A percentile compares a stretch with the other conserved stretches of the same genome.
These are phyloP conservation scores for Bubalus kerabau DNA, from an alignment of 2,113 vertebrate species.

Conservation along the genomic window DNA sequence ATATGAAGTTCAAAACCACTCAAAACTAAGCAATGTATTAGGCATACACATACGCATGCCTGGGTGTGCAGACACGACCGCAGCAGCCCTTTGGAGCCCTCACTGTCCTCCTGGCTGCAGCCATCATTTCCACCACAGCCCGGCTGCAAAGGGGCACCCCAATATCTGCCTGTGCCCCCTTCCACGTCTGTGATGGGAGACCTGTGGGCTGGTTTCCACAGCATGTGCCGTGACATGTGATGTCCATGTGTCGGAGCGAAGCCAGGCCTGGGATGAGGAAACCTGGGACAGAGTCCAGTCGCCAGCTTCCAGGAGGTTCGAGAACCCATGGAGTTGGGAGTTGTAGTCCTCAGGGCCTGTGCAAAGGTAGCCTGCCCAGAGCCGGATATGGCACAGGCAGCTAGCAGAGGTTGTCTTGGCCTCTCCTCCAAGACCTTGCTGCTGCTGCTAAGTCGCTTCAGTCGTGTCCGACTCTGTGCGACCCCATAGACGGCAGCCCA, in stretches of 20 bases:
- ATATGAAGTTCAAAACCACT: not conserved
- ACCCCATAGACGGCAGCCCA: no score
- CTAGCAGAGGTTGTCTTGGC: not conserved
- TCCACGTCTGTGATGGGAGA: no score
- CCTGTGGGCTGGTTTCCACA: fast-evolving
- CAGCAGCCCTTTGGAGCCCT: not conserved
- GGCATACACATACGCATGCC: not conserved
- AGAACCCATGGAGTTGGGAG: fast-evolving
- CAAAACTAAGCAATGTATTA: not conserved
- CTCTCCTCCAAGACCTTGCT: not conserved
- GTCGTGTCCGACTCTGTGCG: no score
- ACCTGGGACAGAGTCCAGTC: fast-evolving
- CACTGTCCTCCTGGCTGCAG: not conserved
- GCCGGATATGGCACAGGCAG: fast-evolving
- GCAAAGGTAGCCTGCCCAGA: no score
- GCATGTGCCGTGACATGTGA: fast-evolving
- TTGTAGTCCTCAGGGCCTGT: not conserved
- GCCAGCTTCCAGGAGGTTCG: fast-evolving
- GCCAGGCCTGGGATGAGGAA: not conserved
- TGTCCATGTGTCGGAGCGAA: fast-evolving
- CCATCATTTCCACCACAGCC: fast-evolving
- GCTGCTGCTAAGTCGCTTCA: no score
- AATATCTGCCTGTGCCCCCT: fast-evolving
- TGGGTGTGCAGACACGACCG: not conserved
- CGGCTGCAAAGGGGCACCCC: not conserved